phyloP scores from a whole-genome alignment of 2,888 invertebrate genomes.

The Colostygia pectinataria region DNA sequence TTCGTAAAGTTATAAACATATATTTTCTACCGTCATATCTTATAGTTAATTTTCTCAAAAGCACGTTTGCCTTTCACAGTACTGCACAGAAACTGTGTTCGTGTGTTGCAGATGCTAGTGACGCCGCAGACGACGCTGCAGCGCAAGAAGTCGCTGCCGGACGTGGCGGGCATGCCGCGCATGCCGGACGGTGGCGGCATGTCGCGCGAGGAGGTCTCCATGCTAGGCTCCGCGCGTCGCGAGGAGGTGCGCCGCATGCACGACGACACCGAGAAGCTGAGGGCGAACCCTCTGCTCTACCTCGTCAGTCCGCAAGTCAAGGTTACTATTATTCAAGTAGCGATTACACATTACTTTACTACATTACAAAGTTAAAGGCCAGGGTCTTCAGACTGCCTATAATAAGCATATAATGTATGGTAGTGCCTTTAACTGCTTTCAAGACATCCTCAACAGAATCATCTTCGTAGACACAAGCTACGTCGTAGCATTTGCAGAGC shows the following conservation, averaged over 20 bases:
- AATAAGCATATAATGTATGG: too few relatives aligned
- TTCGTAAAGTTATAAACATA: too few relatives aligned
- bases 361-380: too few relatives aligned
- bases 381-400: too few relatives aligned
- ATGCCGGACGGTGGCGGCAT: conserved; percentile 88
- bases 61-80: too few relatives aligned
- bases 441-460: too few relatives aligned
- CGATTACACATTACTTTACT: neutral
- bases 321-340: conserved; percentile 66
- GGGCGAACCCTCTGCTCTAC: conserved; percentile 97
- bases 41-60: too few relatives aligned
- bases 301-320: conserved; percentile 98
- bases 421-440: too few relatives aligned
- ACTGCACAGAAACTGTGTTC: too few relatives aligned
- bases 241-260: conserved; percentile 96
- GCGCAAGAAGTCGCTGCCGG: conserved; percentile 98
- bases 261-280: conserved; percentile 95
- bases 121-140: conserved; percentile 90
- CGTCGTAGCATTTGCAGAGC: too few relatives aligned
- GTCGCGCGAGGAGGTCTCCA: conserved; percentile 97
- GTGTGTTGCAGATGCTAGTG: conserved; percentile 86
- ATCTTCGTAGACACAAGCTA: too few relatives aligned
- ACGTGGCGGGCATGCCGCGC: conserved; percentile 93
- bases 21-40: too few relatives aligned
- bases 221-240: conserved; percentile 95